Conservation (phyloP, 2,797 vertebrate genomes). For the Phrynocephalus vlangalii region DNA sequence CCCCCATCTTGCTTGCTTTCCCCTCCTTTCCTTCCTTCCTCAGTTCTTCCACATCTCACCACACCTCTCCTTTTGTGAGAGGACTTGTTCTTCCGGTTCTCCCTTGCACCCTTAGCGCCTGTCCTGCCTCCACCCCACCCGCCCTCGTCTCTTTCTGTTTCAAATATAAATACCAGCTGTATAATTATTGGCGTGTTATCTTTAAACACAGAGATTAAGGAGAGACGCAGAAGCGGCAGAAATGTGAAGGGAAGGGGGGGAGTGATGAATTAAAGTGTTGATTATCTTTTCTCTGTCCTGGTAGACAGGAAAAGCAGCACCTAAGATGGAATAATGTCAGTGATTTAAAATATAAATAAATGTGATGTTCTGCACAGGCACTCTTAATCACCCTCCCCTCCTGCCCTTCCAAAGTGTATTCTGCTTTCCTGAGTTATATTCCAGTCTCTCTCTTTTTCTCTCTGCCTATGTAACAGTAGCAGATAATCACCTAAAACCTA, state of each 20-base stretch:
- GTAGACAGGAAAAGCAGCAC: slow-evolving; percentile 32
- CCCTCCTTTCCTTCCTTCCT: slow-evolving; percentile 28
- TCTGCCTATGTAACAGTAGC: neutral
- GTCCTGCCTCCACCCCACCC: too few species aligned
- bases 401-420: neutral
- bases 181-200: slow-evolving; percentile 74
- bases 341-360: slow-evolving; percentile 9
- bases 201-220: slow-evolving; percentile 66
- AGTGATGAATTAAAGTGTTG: slow-evolving; percentile 59
- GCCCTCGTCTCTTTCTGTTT: slow-evolving; percentile 55
- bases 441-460: too few species aligned
- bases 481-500: neutral
- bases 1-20: slow-evolving; percentile 41
- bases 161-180: slow-evolving; percentile 70
- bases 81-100: slow-evolving; percentile 79
- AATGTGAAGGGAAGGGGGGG: neutral
- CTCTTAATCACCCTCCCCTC: neutral
- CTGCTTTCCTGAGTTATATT: neutral
- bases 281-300: slow-evolving; percentile 32
- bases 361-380: neutral
- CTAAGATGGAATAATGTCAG: slow-evolving; percentile 21
- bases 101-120: slow-evolving; percentile 51
- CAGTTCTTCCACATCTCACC: neutral
- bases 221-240: slow-evolving; percentile 44
- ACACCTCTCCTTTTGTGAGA: slow-evolving; percentile 31